Evolutionary conservation across 2,888 invertebrate genomes (phyloP).

Genomic region (Halictus ligatus): DNA sequence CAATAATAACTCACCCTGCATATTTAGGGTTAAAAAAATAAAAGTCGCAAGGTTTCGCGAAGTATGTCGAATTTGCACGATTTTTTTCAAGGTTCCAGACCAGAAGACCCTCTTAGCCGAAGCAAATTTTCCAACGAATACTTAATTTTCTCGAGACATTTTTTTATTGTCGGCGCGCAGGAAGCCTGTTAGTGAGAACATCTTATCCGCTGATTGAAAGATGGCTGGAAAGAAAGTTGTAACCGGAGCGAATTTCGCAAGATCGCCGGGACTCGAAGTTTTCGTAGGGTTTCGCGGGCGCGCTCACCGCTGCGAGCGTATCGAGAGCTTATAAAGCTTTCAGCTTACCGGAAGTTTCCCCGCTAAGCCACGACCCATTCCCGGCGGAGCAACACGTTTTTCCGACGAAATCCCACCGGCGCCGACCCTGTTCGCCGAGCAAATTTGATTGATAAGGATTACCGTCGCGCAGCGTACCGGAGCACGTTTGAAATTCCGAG

Average conservation of each 20-base stretch:
- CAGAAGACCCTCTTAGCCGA: neutral
- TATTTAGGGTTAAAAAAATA: no score
- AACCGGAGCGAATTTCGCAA: neutral
- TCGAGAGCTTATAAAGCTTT: slow-evolving; percentile 52
- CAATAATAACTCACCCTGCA: no score
- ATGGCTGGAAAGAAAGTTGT: neutral
- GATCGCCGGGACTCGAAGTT: neutral
- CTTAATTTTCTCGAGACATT: neutral
- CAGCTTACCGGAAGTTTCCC: slow-evolving; percentile 26
- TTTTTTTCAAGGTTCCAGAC: no score
- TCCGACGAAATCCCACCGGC: slow-evolving; percentile 38
- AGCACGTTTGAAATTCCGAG: slow-evolving; percentile 51
- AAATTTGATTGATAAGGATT: slow-evolving; percentile 68
- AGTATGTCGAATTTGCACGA: no score
- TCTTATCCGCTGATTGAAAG: neutral
- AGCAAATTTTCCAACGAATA: neutral
- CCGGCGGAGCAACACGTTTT: slow-evolving; percentile 45
- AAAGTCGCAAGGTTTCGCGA: no score
- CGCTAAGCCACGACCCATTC: slow-evolving; percentile 43
- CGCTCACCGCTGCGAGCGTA: neutral
- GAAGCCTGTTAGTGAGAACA: neutral
- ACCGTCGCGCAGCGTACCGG: slow-evolving; percentile 28
- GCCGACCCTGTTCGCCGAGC: slow-evolving; percentile 12
- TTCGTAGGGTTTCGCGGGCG: neutral
- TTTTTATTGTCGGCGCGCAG: neutral